These are phyloP conservation scores for Siniperca undulata DNA, from an alignment of 2,797 vertebrate genomes.

Conservation along the genomic window DNA sequence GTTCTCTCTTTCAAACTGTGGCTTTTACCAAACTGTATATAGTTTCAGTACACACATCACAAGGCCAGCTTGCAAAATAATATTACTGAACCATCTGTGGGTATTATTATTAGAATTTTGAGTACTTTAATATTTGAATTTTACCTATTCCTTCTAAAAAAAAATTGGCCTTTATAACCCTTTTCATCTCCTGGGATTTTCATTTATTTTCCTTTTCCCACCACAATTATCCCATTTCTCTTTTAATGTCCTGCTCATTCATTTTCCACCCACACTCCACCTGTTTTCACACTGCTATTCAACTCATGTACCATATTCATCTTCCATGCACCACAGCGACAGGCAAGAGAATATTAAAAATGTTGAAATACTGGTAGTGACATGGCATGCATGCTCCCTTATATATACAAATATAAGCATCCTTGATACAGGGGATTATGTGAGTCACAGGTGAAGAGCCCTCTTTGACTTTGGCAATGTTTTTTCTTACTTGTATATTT, in stretches of 20 bases:
- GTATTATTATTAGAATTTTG: conserved; percentile 2
- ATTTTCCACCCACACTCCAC: conserved; percentile 22
- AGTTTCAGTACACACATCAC: conserved; percentile 26
- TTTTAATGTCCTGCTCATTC: conserved; percentile 17
- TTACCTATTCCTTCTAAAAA: not conserved
- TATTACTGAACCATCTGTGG: conserved; percentile 29
- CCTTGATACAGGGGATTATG: not conserved
- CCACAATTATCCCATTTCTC: conserved; percentile 11
- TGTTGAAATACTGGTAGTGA: not conserved
- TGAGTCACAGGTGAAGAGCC: not conserved
- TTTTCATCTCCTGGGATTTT: conserved; percentile 13
- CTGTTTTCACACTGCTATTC: conserved; percentile 12
- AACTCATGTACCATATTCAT: conserved; percentile 50
- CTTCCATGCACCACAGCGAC: conserved; percentile 21
- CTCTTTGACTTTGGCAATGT: not conserved
- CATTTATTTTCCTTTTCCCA: conserved; percentile 2
- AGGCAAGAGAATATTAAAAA: conserved; percentile 15
- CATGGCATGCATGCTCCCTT: not conserved
- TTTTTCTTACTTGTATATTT: conserved; percentile 5
- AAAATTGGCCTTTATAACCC: conserved; percentile 2
- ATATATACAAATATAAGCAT: not conserved
- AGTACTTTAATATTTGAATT: conserved; percentile 17
- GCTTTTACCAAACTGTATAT: conserved; percentile 43
- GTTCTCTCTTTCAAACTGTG: conserved; percentile 9
- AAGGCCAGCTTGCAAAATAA: conserved; percentile 17